Percentiles rank a stretch among this genome's conserved stretches.
Conservation (phyloP, 2,113 vertebrate genomes). For the Cynopterus brachyotis region DNA sequence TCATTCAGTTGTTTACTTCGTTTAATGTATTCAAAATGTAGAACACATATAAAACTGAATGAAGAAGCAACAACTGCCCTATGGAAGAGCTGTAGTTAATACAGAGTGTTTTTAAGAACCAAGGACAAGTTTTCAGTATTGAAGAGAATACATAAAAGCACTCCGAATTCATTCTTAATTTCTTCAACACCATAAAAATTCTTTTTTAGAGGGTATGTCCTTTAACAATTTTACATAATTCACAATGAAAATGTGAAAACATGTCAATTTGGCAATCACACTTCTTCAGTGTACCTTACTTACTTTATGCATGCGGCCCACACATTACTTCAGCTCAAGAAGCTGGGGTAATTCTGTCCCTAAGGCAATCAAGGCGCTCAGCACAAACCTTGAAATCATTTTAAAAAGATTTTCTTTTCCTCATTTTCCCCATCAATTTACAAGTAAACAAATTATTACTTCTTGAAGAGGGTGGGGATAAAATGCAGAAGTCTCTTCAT, state of each 20-base stretch:
- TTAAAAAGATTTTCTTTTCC: conserved; percentile 68
- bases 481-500: conserved; percentile 82
- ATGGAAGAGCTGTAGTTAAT: conserved; percentile 61
- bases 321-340: conserved; percentile 75
- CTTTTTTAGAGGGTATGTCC: conserved; percentile 67
- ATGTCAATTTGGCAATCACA: conserved; percentile 81
- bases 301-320: conserved; percentile 71
- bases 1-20: conserved; percentile 65
- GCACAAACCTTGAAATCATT: conserved; percentile 79
- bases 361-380: conserved; percentile 85
- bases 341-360: conserved; percentile 82
- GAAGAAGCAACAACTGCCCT: conserved; percentile 80
- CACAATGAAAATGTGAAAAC: conserved; percentile 71
- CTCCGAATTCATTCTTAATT: conserved; percentile 72
- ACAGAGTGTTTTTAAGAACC: conserved; percentile 65
- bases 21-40: conserved; percentile 75
- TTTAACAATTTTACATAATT: conserved; percentile 65
- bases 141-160: conserved; percentile 53
- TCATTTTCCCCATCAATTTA: conserved; percentile 75
- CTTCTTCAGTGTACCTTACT: conserved; percentile 79
- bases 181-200: conserved; percentile 69
- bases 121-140: conserved; percentile 73
- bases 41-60: conserved; percentile 70
- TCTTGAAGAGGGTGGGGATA: conserved; percentile 77
- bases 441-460: conserved; percentile 80